These are phyloP conservation scores for Netelia virgata DNA, from an alignment of 2,888 invertebrate species.

Conservation along the genomic window DNA sequence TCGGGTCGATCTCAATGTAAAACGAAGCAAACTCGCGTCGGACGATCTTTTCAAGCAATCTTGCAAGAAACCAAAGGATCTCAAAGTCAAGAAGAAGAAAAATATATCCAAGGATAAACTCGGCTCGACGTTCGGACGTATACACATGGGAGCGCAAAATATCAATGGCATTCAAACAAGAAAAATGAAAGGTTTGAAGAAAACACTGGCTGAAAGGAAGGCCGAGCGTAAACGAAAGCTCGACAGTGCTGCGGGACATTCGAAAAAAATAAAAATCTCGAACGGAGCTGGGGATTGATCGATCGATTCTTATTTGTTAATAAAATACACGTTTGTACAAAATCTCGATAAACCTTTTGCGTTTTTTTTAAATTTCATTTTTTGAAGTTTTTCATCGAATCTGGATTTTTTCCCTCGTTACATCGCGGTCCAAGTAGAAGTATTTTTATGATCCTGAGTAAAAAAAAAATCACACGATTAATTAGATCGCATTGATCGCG, in stretches of 20 bases:
- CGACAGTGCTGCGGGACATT: conserved; percentile 76
- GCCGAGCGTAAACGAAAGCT: conserved; percentile 86
- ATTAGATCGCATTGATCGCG: no score
- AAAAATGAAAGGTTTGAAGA: conserved; percentile 95
- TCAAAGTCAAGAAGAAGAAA: conserved; percentile 94
- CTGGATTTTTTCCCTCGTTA: conserved; percentile 44
- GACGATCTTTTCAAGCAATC: conserved; percentile 95
- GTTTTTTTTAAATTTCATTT: conserved; percentile 36
- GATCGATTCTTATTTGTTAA: conserved; percentile 3
- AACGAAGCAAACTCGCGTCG: conserved; percentile 95
- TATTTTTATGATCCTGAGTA: conserved; percentile 76
- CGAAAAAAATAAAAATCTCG: conserved; percentile 71
- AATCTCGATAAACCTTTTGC: conserved; percentile 21
- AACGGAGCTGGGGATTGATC: conserved; percentile 36
- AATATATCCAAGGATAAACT: conserved; percentile 95
- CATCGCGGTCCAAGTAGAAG: conserved; percentile 75
- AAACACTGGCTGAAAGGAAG: conserved; percentile 90
- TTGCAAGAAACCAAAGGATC: conserved; percentile 91
- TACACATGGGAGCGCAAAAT: conserved; percentile 97
- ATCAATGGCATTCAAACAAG: conserved; percentile 94
- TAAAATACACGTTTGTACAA: conserved; percentile 49
- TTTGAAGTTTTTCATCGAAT: conserved; percentile 56
- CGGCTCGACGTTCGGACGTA: conserved; percentile 95
- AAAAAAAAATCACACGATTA: conserved; percentile 1
- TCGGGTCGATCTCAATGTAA: conserved; percentile 93